Evolutionary conservation across 2,888 invertebrate species (phyloP).

Genomic region (Onchidella celtica): DNA sequence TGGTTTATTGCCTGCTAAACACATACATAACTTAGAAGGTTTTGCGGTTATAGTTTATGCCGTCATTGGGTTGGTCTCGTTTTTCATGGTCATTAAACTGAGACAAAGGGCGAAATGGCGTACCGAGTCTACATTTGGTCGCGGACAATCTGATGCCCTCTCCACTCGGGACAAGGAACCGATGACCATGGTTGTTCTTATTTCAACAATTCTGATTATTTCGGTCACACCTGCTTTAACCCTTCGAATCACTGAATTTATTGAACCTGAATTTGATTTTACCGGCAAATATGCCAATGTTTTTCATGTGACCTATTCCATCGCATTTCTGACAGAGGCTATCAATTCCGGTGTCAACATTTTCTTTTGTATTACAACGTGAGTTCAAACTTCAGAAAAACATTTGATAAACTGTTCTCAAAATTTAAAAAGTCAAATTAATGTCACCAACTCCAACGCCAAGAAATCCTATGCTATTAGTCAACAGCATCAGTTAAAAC

Average conservation of each 20-base stretch:
- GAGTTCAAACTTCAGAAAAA: background rate
- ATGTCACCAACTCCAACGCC: no score
- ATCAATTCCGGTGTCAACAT: background rate
- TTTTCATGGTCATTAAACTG: background rate
- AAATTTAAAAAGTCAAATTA: background rate
- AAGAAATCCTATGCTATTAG: no score
- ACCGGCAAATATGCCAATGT: background rate
- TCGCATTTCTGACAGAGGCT: background rate
- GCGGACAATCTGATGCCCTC: background rate
- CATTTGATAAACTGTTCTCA: background rate
- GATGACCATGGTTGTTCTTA: background rate
- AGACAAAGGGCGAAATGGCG: background rate
- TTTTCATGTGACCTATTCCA: background rate
- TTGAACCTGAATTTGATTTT: background rate
- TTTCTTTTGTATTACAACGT: background rate
- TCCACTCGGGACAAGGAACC: background rate
- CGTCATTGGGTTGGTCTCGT: background rate
- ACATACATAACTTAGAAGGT: background rate
- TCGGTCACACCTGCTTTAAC: background rate
- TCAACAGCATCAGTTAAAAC: no score
- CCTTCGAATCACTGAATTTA: background rate
- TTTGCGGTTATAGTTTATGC: background rate
- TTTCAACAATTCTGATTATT: background rate
- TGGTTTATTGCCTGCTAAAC: background rate
- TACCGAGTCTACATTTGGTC: background rate